Evolutionary conservation across 2,113 vertebrate species (phyloP).

Genomic region (Ardeotis arabs): DNA sequence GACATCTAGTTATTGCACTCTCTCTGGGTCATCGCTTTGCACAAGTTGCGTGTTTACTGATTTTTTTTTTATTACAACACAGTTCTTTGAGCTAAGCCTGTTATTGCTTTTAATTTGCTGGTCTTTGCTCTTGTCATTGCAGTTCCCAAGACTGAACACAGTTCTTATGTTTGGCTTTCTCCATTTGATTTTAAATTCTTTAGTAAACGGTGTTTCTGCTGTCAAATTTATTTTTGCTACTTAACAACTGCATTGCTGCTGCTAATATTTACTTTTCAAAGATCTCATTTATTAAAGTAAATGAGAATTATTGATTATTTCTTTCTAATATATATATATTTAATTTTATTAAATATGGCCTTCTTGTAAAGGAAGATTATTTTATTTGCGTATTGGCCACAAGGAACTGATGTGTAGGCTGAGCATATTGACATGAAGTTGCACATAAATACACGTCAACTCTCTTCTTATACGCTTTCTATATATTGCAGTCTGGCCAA

Average conservation of each 20-base stretch:
- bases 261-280: not conserved
- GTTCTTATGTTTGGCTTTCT: not conserved
- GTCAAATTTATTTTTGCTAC: not conserved
- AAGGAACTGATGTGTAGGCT: not conserved
- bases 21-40: not conserved
- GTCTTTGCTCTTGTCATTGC: not conserved
- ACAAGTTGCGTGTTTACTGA: not conserved
- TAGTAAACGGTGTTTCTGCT: not conserved
- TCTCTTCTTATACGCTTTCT: not conserved
- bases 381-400: not conserved
- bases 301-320: not conserved
- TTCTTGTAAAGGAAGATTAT: not conserved
- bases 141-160: not conserved
- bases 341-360: not conserved
- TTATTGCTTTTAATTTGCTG: not conserved
- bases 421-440: not conserved
- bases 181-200: not conserved
- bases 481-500: not conserved
- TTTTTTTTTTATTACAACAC: not conserved
- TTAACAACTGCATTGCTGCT: not conserved
- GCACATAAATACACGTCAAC: not conserved
- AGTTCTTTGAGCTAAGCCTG: not conserved
- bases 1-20: not conserved
- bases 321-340: not conserved
- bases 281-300: not conserved